Percentiles rank a stretch among this genome's conserved stretches.
phyloP scores from a whole-genome alignment of 2,113 vertebrate species.

The Polyodon spathula region DNA sequence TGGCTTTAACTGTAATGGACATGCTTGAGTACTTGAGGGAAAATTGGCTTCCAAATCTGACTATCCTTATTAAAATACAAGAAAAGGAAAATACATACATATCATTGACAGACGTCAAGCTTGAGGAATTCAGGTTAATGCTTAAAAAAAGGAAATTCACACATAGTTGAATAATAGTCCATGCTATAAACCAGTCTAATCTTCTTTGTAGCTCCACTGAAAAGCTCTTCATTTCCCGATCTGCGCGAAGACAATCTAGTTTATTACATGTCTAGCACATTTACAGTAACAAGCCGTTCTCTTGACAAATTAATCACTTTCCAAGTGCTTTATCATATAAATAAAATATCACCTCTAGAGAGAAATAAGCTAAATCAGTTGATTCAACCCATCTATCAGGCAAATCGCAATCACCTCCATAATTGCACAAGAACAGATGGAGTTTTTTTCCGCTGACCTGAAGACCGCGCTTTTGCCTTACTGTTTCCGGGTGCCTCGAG shows the following conservation, averaged over 20 bases:
- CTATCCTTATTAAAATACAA: too few relatives aligned
- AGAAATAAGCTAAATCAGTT: constrained; percentile 52
- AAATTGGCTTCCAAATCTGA: too few relatives aligned
- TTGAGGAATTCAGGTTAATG: too few relatives aligned
- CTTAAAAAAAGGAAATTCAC: too few relatives aligned
- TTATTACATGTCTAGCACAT: constrained; percentile 81
- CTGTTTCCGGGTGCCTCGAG: constrained; percentile 21
- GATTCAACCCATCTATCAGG: constrained; percentile 52
- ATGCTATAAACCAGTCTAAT: constrained; percentile 58
- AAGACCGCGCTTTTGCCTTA: constrained; percentile 19
- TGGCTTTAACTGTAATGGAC: too few relatives aligned
- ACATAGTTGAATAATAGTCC: constrained; percentile 44
- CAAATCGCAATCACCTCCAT: constrained; percentile 32
- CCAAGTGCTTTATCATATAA: constrained; percentile 64
- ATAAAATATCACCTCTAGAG: constrained; percentile 64
- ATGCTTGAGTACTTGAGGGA: too few relatives aligned
- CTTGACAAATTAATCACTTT: constrained; percentile 67
- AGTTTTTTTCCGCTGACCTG: constrained; percentile 36
- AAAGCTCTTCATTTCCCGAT: constrained; percentile 66
- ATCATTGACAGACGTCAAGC: too few relatives aligned
- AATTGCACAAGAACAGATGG: constrained; percentile 45
- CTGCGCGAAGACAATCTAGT: constrained; percentile 73
- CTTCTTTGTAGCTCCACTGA: constrained; percentile 38
- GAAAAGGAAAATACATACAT: too few relatives aligned
- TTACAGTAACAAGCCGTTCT: constrained; percentile 69